These are phyloP conservation scores for Teleogryllus occipitalis DNA, from an alignment of 1,140 invertebrate genomes.

Conservation along the genomic window DNA sequence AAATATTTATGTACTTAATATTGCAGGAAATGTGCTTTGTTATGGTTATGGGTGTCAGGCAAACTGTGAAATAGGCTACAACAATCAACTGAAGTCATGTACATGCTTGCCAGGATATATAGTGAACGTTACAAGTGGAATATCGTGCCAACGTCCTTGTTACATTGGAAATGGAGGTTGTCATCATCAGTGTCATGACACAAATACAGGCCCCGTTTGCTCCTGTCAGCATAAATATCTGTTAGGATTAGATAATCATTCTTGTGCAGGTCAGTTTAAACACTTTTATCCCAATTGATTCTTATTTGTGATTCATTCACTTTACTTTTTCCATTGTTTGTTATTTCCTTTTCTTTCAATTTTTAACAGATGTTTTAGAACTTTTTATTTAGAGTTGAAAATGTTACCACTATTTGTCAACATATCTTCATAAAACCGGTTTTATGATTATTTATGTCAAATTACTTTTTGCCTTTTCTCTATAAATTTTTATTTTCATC, in stretches of 20 bases:
- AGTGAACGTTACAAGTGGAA: conserved; percentile 7
- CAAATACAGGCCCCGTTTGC: conserved; percentile 16
- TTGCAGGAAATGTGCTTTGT: conserved; percentile 11
- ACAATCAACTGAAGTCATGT: not conserved
- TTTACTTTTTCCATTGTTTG: too few relatives aligned
- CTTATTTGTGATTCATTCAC: too few relatives aligned
- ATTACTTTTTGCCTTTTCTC: not conserved
- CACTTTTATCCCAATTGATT: too few relatives aligned
- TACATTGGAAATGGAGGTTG: conserved; percentile 22
- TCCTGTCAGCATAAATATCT: conserved; percentile 22
- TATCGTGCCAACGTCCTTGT: conserved; percentile 14
- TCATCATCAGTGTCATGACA: conserved; percentile 21
- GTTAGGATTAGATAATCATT: conserved; percentile 15
- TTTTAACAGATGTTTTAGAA: too few relatives aligned
- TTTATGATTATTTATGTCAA: conserved; percentile 9
- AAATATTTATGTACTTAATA: too few relatives aligned
- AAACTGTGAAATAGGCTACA: conserved; percentile 13
- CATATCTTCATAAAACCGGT: not conserved
- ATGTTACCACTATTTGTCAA: not conserved
- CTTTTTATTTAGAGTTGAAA: not conserved
- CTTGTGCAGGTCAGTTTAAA: conserved; percentile 17
- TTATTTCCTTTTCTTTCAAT: too few relatives aligned
- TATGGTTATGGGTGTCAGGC: conserved; percentile 11
- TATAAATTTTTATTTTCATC: too few relatives aligned
- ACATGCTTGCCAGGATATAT: conserved; percentile 8